A percentile compares a stretch with the other conserved stretches of the same genome.
These are phyloP conservation scores for Tetragonisca angustula DNA, from an alignment of 2,888 invertebrate genomes.

Conservation along the genomic window DNA sequence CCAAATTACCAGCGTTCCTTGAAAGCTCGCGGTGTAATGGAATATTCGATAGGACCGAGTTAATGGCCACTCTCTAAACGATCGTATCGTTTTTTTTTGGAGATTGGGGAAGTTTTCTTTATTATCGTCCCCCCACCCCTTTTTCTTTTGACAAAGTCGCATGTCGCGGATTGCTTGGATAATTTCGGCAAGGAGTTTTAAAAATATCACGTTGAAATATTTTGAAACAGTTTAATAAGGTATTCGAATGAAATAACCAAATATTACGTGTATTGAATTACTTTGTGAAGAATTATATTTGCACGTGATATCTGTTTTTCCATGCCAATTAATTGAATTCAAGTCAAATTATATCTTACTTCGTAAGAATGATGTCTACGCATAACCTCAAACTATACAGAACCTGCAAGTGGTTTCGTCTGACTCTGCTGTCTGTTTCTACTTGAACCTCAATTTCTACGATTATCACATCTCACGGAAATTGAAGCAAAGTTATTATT, in stretches of 20 bases:
- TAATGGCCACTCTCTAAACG: background rate
- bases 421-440: background rate
- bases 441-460: background rate
- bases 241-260: no score
- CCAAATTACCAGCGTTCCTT: constrained; percentile 1
- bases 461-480: background rate
- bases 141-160: background rate
- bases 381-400: background rate
- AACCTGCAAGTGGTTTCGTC: background rate
- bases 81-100: background rate
- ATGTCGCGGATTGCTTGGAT: background rate
- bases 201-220: background rate
- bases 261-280: no score
- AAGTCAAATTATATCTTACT: background rate
- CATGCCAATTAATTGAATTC: no score
- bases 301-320: no score
- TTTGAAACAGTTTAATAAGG: background rate
- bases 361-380: background rate
- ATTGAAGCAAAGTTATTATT: no score
- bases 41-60: background rate
- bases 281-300: no score
- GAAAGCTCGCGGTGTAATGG: constrained; percentile 15
- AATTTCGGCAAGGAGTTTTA: background rate
- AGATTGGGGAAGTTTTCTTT: background rate
- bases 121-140: background rate